Percentiles rank a stretch among this genome's conserved stretches.
Conservation (phyloP, 2,797 vertebrate genomes). For the Apogon hyalosoma region DNA sequence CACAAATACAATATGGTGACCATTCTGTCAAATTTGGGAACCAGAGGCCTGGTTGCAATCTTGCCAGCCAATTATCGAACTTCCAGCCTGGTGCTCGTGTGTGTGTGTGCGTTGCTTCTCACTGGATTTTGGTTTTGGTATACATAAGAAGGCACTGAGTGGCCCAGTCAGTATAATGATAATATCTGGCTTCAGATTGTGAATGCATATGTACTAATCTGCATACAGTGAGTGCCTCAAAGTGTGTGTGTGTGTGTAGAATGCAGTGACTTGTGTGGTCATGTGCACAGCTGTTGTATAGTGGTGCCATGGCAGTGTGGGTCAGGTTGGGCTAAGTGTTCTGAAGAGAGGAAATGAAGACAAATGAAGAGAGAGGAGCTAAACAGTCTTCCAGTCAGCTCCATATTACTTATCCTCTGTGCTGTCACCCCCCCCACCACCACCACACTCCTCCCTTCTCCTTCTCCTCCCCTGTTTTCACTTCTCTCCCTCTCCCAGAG, state of each 20-base stretch:
- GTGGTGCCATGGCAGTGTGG: conserved; percentile 42
- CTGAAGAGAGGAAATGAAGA: conserved; percentile 78
- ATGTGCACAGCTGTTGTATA: conserved; percentile 51
- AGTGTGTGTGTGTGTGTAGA: conserved; percentile 24
- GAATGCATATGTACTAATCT: conserved; percentile 31
- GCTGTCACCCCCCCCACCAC: neutral
- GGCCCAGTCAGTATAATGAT: conserved; percentile 24
- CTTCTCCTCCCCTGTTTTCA: conserved; percentile 3
- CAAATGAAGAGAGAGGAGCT: conserved; percentile 76
- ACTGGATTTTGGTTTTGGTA: conserved; percentile 31
- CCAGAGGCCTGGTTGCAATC: conserved; percentile 11
- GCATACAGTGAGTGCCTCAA: too few relatives aligned
- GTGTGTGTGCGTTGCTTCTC: conserved; percentile 31
- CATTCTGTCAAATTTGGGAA: conserved; percentile 40
- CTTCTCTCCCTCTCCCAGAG: conserved; percentile 31
- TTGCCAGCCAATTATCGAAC: conserved; percentile 40
- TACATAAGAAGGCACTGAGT: conserved; percentile 21
- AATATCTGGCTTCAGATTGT: conserved; percentile 30
- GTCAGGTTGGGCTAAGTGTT: conserved; percentile 70
- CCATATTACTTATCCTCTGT: conserved; percentile 67
- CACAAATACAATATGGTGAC: conserved; percentile 51
- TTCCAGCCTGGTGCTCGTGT: conserved; percentile 13
- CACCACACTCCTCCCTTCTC: conserved; percentile 2
- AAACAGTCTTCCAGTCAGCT: conserved; percentile 69
- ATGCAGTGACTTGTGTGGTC: conserved; percentile 34